Evolutionary conservation across 64 coral and sea anemone species (phyloP), one percentile per base, ranked within the genome.

Genomic region (Dendronephthya gigantea): DNA sequence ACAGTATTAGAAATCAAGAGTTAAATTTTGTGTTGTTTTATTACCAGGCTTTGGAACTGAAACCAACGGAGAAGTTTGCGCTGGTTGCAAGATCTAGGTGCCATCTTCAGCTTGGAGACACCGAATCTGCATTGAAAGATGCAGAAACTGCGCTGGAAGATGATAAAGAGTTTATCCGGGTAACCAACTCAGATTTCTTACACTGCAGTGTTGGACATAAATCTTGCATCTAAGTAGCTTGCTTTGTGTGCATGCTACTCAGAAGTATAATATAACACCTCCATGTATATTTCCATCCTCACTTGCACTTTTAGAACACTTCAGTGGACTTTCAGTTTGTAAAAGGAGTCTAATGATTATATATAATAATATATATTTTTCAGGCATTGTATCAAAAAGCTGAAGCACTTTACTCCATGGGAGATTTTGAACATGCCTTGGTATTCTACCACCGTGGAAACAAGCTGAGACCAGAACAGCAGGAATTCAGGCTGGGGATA

Each of bases 381-480:
- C 50, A 97, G 94, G 94, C 91, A 36, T 89, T 97, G 58, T 97
- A 97, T 40, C 94, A 97, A 56, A 97, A 97, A 85, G 94, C 94
- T 52, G 91, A 97, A 76, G 94, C 94, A 13, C 85, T 97, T 25
- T 97, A 97, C 85, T 90, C 91, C 17, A 90, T 93, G 84, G 94
- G 94, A 13, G 94, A 97, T 40, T 97, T 97, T 91, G 94, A 97
- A 66, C 83, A 93, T 87, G 94, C 94, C n/a, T 89, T 97, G 47
- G 45, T 93, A 2, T 91, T 88, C 47, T 97, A 93, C 90, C 94
- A 97, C 83, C 83, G 94, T 28, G 94, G 94, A 68, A 89, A 89
- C 75, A 93, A 97, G 48, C 89, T 97, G 34, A 83, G 94, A 28
- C 91, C 89, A 40, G 94, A 97, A 37, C 88, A 91, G 52, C 86